Percentiles rank a stretch among this genome's conserved stretches.
phyloP scores from a whole-genome alignment of 1,140 invertebrate species.

The Cherax quadricarinatus region DNA sequence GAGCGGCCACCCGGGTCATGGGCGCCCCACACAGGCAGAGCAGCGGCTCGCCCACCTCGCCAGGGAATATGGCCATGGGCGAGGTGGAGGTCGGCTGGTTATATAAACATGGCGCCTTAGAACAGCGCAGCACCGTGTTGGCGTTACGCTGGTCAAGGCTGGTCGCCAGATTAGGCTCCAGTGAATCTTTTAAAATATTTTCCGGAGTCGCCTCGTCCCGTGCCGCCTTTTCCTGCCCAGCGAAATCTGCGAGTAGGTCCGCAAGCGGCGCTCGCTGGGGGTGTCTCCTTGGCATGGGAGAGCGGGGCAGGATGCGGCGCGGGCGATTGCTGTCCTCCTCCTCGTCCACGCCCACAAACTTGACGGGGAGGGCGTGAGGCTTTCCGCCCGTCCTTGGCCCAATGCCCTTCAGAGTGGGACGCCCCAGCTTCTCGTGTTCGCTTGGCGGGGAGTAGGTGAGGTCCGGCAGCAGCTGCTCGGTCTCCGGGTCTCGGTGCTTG shows the following conservation, averaged over 20 bases:
- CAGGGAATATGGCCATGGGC: conserved; percentile 62
- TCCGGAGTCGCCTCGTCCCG: conserved; percentile 77
- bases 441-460: conserved; percentile 60
- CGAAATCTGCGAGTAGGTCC: conserved; percentile 70
- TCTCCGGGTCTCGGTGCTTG: conserved; percentile 86
- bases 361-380: conserved; percentile 76
- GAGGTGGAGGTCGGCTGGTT: conserved; percentile 75
- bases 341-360: conserved; percentile 76
- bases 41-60: conserved; percentile 62
- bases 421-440: conserved; percentile 21
- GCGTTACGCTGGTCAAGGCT: conserved; percentile 71
- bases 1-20: conserved; percentile 72
- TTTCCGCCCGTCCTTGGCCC: conserved; percentile 73
- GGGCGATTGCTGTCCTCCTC: conserved; percentile 68
- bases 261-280: conserved; percentile 60
- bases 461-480: conserved; percentile 86
- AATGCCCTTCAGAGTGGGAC: conserved; percentile 67
- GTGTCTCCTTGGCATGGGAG: conserved; percentile 60
- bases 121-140: conserved; percentile 73
- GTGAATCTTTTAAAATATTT: conserved; percentile 72
- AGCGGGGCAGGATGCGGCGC: conserved; percentile 66
- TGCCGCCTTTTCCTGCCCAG: conserved; percentile 77
- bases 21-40: conserved; percentile 73
- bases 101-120: conserved; percentile 74
- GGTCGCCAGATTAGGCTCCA: conserved; percentile 70